These are phyloP conservation scores for Calephelis nemesis DNA, from an alignment of 1,140 invertebrate genomes.

Conservation along the genomic window DNA sequence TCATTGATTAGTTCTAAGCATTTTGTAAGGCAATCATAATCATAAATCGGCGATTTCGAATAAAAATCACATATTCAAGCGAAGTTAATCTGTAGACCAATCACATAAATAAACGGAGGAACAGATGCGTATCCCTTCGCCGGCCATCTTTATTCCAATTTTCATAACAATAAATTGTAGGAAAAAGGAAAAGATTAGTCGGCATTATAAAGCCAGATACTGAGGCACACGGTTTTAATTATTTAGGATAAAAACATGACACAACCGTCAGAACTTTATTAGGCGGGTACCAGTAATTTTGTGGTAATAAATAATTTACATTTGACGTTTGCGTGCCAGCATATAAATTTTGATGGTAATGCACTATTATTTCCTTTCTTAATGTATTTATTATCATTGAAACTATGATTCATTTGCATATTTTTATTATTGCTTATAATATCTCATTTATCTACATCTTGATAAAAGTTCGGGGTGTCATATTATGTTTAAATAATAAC, in stretches of 20 bases:
- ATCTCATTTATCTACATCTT: too few species aligned
- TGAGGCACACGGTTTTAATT: slow-evolving; percentile 69
- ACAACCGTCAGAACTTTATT: slow-evolving; percentile 72
- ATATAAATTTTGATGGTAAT: slow-evolving; percentile 10
- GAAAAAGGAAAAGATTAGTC: slow-evolving; percentile 55
- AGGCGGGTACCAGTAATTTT: slow-evolving; percentile 48
- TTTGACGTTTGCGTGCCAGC: slow-evolving; percentile 35
- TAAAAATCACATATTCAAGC: slow-evolving; percentile 7
- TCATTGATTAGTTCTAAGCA: too few species aligned
- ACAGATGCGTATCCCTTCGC: slow-evolving; percentile 59
- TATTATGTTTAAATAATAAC: too few species aligned
- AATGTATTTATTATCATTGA: slow-evolving; percentile 1
- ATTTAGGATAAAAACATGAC: slow-evolving; percentile 70
- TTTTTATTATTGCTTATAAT: neutral
- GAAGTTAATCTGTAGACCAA: slow-evolving; percentile 28
- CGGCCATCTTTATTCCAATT: slow-evolving; percentile 53
- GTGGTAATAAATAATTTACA: slow-evolving; percentile 55
- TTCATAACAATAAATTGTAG: slow-evolving; percentile 67
- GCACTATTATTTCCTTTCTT: neutral
- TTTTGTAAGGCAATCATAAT: neutral
- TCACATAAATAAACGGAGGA: slow-evolving; percentile 66
- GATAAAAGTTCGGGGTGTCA: too few species aligned
- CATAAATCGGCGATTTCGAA: slow-evolving; percentile 8
- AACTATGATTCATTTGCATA: slow-evolving; percentile 12
- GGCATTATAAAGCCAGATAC: slow-evolving; percentile 65